Percentiles rank a stretch among this genome's conserved stretches.
Evolutionary conservation across 2,113 vertebrate species (phyloP).

Genomic region (Oreochromis aureus): DNA sequence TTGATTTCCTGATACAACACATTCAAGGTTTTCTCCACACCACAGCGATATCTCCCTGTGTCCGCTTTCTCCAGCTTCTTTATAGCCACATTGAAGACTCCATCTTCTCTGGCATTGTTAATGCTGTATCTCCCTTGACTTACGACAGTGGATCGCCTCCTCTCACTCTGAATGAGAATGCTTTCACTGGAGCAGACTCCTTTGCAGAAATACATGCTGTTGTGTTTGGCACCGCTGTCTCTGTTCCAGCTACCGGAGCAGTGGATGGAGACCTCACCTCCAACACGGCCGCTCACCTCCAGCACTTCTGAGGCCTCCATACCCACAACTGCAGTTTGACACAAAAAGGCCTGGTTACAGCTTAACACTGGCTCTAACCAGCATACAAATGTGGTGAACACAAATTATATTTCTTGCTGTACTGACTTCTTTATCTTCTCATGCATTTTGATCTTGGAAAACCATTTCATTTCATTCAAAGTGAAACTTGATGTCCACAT

Average conservation of each 20-base stretch:
- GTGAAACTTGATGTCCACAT: neutral
- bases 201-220: conserved; percentile 45
- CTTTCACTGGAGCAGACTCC: conserved; percentile 19
- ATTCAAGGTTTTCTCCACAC: neutral
- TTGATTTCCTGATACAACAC: conserved; percentile 17
- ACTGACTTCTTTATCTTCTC: neutral
- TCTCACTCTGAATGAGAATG: neutral
- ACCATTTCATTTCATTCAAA: neutral
- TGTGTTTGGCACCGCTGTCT: neutral
- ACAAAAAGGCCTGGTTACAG: neutral
- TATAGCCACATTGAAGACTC: conserved; percentile 49
- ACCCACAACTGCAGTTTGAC: neutral
- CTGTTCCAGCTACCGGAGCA: conserved; percentile 19
- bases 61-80: conserved; percentile 30
- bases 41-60: conserved; percentile 46
- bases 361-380: neutral
- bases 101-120: neutral
- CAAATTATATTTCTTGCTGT: neutral
- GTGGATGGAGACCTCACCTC: conserved; percentile 34
- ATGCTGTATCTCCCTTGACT: conserved; percentile 36
- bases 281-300: conserved; percentile 16
- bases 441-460: neutral
- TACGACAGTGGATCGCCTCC: neutral
- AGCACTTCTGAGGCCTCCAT: neutral
- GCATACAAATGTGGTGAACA: neutral